Evolutionary conservation across 2,797 vertebrate species (phyloP), one percentile per base, ranked within the genome.

Genomic region (Furcifer pardalis): DNA sequence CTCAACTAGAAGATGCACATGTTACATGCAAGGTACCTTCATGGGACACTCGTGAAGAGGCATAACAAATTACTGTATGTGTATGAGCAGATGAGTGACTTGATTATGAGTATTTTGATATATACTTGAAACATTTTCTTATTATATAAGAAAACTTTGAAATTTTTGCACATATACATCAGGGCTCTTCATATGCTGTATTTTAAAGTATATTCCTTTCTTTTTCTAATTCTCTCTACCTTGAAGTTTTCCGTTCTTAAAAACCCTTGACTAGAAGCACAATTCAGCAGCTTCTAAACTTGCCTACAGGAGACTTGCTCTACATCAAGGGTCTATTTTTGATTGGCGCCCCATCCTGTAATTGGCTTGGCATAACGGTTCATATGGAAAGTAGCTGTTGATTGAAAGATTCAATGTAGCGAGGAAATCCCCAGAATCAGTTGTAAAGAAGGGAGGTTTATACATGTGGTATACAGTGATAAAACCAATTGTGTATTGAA

Each of bases 341-440:
- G 71, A 71, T 71, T 40, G 71, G 40, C 56, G 42, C 72, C 56
- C 56, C 27, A 40, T 82, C 71, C 65, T 77, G 42, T 77, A 82
- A 77, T 82, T 82, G 62, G 62, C 44, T 82, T 86, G 73, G 73
- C 84, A 62, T 77, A 82, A 71, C 52, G 65, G 42, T 72, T 78
- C 65, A 32, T 73, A 60, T 79, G 83, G 77, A 79, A 82, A 82
- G 56, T 46, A 63, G 42, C 44, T 86, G 73, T 85, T 77, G 82
- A 62, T 56, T 32, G 42, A 74, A 73, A 79, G 65, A 66, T 42
- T 27, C 27, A 30, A n/a, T 79, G 74, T 72, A 82, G 30, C 71
- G 42, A 74, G 84, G 52, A 62, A 77, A 49, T 77, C 30, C 77
- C 83, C 68, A 5, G 6, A 56, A 56, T 19, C 19, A 56, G 15